These are phyloP conservation scores for Bombyx mandarina DNA, from an alignment of 1,140 invertebrate genomes.

Conservation along the genomic window DNA sequence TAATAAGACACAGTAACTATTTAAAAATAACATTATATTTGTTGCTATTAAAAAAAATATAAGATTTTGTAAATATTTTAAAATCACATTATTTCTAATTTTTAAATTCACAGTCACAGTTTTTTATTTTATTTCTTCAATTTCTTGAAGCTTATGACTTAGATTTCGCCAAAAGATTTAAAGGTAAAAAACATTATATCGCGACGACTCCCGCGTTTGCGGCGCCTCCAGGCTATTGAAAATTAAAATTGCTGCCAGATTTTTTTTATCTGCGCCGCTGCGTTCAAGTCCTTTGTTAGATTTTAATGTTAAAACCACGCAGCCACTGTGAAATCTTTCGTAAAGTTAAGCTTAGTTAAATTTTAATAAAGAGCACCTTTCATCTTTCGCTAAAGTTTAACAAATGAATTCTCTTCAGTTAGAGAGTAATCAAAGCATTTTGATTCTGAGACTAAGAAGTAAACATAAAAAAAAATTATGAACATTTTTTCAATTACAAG, in stretches of 20 bases:
- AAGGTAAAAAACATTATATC: slow-evolving; percentile 47
- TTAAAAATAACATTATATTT: too few relatives aligned
- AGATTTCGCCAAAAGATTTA: slow-evolving; percentile 19
- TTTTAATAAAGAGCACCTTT: background rate
- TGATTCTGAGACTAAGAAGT: too few relatives aligned
- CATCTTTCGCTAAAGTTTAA: too few relatives aligned
- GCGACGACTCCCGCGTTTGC: slow-evolving; percentile 39
- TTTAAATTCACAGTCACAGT: too few relatives aligned
- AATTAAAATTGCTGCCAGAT: slow-evolving; percentile 58
- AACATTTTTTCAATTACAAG: background rate
- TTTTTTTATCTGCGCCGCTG: slow-evolving; percentile 40
- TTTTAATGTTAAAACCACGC: background rate
- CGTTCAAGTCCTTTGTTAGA: slow-evolving; percentile 22
- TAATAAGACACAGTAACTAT: too few relatives aligned
- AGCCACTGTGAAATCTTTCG: background rate
- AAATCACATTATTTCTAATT: too few relatives aligned
- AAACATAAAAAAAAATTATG: background rate
- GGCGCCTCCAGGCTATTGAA: slow-evolving; percentile 56
- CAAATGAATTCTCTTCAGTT: too few relatives aligned
- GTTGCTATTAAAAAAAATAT: too few relatives aligned
- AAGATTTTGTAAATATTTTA: too few relatives aligned
- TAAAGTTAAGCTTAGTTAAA: background rate
- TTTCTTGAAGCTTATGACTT: too few relatives aligned
- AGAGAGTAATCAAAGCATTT: too few relatives aligned
- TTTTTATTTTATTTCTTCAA: too few relatives aligned